Evolutionary conservation across 2,888 invertebrate genomes (phyloP).

Genomic region (Tineola bisselliella): DNA sequence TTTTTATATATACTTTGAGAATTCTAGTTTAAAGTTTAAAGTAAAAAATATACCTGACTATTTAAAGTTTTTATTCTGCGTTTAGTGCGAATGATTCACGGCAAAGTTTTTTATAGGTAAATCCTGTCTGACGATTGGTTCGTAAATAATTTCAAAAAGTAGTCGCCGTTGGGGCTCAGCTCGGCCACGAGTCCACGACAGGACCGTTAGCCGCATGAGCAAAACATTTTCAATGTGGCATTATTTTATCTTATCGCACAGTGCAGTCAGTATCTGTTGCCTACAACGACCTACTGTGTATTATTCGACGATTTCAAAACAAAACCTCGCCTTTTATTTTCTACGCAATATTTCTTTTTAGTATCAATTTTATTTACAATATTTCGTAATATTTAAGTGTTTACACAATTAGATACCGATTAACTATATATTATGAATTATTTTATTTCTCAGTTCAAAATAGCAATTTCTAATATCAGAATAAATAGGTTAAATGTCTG

Average conservation of each 20-base stretch:
- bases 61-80: neutral
- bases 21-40: too few relatives aligned
- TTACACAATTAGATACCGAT: neutral
- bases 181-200: neutral
- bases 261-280: neutral
- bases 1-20: too few relatives aligned
- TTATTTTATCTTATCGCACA: neutral
- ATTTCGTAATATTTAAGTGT: neutral
- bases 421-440: too few relatives aligned
- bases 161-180: neutral
- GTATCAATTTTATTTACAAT: neutral
- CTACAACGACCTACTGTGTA: neutral
- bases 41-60: too few relatives aligned
- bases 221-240: neutral
- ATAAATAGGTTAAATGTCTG: too few relatives aligned
- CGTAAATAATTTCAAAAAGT: constrained; percentile 1
- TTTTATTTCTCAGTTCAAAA: too few relatives aligned
- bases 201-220: neutral
- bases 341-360: neutral
- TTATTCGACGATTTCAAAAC: neutral
- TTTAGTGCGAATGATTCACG: neutral
- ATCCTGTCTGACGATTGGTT: neutral
- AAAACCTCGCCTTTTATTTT: neutral
- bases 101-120: neutral
- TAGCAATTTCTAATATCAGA: too few relatives aligned